Conservation (phyloP, 2,113 vertebrate species). For the Corvus hawaiiensis region DNA sequence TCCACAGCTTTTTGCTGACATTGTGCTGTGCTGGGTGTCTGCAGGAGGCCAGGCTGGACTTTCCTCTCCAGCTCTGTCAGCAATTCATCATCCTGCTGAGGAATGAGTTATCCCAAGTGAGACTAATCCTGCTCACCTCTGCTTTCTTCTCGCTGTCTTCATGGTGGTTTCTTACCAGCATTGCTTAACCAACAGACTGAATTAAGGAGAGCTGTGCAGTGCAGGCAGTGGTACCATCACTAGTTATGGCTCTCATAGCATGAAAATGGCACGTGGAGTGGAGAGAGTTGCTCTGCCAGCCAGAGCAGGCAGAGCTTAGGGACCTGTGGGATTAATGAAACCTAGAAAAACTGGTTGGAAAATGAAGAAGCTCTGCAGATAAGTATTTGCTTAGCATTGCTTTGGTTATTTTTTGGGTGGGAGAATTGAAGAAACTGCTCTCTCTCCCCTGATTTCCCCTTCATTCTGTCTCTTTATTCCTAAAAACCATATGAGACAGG, state of each 20-base stretch:
- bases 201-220: not conserved
- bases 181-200: not conserved
- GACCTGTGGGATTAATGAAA: not conserved
- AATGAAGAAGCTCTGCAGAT: not conserved
- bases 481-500: not conserved
- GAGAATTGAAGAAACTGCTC: not conserved
- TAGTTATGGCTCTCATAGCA: fast-evolving
- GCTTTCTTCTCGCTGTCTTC: not conserved
- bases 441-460: not conserved
- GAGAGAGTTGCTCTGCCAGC: not conserved
- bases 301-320: not conserved
- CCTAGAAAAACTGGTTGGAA: not conserved
- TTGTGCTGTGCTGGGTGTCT: not conserved
- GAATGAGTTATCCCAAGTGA: not conserved
- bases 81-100: not conserved
- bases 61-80: not conserved
- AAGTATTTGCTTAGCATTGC: not conserved
- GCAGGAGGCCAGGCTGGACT: not conserved
- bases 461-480: not conserved
- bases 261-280: not conserved
- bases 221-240: fast-evolving
- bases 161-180: not conserved
- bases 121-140: not conserved
- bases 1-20: not conserved
- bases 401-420: not conserved